Percentiles rank a stretch among this genome's conserved stretches.
These are phyloP conservation scores for Typhlichthys subterraneus DNA, from an alignment of 2,797 vertebrate species.

Conservation along the genomic window DNA sequence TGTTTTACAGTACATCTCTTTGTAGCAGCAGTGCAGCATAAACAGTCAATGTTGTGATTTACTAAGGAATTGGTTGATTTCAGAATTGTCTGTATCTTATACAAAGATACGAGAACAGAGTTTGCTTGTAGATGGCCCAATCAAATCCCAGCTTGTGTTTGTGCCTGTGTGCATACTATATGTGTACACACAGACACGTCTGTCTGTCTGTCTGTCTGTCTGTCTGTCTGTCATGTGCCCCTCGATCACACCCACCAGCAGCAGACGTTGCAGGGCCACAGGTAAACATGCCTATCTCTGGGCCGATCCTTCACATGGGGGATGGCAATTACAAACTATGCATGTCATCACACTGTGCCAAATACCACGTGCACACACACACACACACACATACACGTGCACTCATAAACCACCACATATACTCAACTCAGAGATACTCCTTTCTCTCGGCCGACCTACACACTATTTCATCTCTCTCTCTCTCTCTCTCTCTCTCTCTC, in stretches of 20 bases:
- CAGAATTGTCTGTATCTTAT: no score
- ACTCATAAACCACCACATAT: neutral
- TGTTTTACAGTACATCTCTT: no score
- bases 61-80: no score
- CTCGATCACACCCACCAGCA: constrained; percentile 57
- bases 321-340: constrained; percentile 75
- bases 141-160: no score
- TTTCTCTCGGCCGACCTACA: constrained; percentile 53
- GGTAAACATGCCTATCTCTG: constrained; percentile 69
- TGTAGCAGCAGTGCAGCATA: no score
- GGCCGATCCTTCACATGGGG: constrained; percentile 67
- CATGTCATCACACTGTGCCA: constrained; percentile 62
- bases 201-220: neutral
- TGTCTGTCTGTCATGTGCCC: constrained; percentile 12
- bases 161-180: neutral
- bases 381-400: constrained; percentile 14
- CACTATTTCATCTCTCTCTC: constrained; percentile 61
- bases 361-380: constrained; percentile 27
- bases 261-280: constrained; percentile 58
- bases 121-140: no score
- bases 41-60: no score
- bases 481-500: constrained; percentile 43
- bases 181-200: no score
- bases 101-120: no score
- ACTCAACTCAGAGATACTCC: constrained; percentile 53